A percentile compares a stretch with the other conserved stretches of the same genome.
Conservation (phyloP, 1,140 invertebrate species). For the Tetranychus cinnabarinus region DNA sequence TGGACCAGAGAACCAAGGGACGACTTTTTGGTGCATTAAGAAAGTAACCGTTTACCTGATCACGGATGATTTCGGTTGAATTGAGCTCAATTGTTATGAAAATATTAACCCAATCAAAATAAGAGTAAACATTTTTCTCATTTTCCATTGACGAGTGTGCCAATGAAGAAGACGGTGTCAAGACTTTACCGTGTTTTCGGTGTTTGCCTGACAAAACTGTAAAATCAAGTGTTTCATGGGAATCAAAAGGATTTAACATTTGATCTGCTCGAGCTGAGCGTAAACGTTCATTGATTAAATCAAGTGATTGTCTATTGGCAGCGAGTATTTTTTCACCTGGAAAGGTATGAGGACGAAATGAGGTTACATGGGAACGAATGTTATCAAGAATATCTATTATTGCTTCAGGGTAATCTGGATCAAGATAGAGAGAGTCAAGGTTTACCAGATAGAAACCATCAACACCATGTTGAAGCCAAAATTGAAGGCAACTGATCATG, state of each 20-base stretch:
- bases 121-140: too few relatives aligned
- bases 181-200: too few relatives aligned
- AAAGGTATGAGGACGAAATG: neutral
- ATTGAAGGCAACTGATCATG: constrained; percentile 24
- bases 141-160: constrained; percentile 4
- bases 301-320: neutral
- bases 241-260: neutral
- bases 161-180: neutral
- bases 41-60: constrained; percentile 7
- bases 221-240: neutral
- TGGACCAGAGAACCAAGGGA: constrained; percentile 37
- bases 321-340: neutral
- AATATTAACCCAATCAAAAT: constrained; percentile 46
- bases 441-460: constrained; percentile 60
- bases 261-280: neutral
- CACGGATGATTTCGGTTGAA: constrained; percentile 1
- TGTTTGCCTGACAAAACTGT: too few relatives aligned
- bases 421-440: constrained; percentile 27
- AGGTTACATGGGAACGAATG: neutral
- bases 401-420: constrained; percentile 16
- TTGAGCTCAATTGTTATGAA: constrained; percentile 26
- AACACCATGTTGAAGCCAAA: constrained; percentile 38
- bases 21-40: neutral
- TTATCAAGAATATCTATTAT: neutral
- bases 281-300: neutral